phyloP scores from a whole-genome alignment of 2,797 vertebrate species.

The Anguilla marmorata region DNA sequence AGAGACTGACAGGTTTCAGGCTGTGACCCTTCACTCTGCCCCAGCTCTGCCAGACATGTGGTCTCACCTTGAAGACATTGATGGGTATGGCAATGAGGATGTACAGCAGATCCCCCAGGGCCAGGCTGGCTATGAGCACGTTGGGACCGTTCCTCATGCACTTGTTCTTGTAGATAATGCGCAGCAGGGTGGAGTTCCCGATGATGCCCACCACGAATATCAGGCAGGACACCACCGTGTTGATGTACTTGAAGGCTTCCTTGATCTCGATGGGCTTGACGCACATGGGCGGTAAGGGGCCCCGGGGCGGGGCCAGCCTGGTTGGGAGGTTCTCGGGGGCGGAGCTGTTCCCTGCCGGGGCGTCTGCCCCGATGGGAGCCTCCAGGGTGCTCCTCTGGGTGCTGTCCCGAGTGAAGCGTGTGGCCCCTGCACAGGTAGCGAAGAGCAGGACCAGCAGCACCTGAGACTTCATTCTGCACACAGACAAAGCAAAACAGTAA shows the following conservation, averaged over 20 bases:
- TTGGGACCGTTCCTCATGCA: constrained; percentile 91
- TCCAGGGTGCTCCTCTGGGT: constrained; percentile 24
- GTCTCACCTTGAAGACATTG: constrained; percentile 74
- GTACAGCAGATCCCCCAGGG: constrained; percentile 85
- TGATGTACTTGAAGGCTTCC: constrained; percentile 83
- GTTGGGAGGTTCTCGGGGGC: constrained; percentile 33
- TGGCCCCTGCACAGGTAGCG: constrained; percentile 44
- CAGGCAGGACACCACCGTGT: constrained; percentile 82
- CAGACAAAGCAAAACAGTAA: background rate
- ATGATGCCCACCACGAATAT: constrained; percentile 87
- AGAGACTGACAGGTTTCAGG: background rate
- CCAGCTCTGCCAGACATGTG: too few relatives aligned
- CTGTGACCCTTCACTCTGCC: background rate
- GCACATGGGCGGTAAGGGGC: constrained; percentile 72
- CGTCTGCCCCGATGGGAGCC: constrained; percentile 15
- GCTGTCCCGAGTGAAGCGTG: constrained; percentile 60
- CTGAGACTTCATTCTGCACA: constrained; percentile 59
- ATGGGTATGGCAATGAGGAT: constrained; percentile 85
- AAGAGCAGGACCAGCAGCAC: constrained; percentile 62
- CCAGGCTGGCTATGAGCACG: constrained; percentile 85
- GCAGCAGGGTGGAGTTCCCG: constrained; percentile 84
- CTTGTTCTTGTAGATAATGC: constrained; percentile 91
- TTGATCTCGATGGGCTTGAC: constrained; percentile 75
- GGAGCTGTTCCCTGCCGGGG: constrained; percentile 45
- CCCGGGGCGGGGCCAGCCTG: constrained; percentile 39